Evolutionary conservation across 2,113 vertebrate species (phyloP), one percentile per base, ranked within the genome.

Genomic region (Calidris pygmaea): DNA sequence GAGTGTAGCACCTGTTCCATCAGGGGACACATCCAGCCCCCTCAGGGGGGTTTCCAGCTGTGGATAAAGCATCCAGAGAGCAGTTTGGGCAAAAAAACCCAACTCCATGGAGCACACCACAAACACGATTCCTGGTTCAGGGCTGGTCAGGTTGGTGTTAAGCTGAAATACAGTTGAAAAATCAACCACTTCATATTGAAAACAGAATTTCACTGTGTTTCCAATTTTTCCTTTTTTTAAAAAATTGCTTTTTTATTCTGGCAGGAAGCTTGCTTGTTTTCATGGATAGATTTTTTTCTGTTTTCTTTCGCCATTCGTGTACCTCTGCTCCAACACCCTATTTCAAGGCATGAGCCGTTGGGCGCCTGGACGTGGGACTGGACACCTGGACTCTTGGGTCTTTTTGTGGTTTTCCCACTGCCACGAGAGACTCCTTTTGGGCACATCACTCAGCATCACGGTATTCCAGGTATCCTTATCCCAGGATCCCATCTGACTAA

Each of bases 391-490:
- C 10, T 70, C 48, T 53, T 0, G 68, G 4, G 0, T 4, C 4
- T 66, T 7, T 4, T 18, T 23, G 52, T 7, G 70, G 8, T 63
- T 94, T 91, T 93, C 90, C 90, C 95, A 29, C 56, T 12, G 39
- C 60, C 80, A 19, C 1, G 1, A 3, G 52, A 52, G 56, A 1
- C 53, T 77, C 72, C 63, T 80, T 30, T 34, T 0, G 58, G 82
- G 45, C 55, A 13, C 86, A 45, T 19, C 94, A 74, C 89, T 96
- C 96, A 95, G 79, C 94, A 52, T 4, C 59, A 4, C 29, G 43
- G 91, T 21, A 95, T 93, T 14, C 95, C 92, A 76, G 83, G 72
- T 53, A 93, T 96, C 92, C 88, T 45, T 30, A 76, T 47, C 41
- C 89, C 63, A 4, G 71, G 50, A 62, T 76, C 77, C 68, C 65